Percentiles rank a stretch among this genome's conserved stretches.
Conservation (phyloP, 1,140 invertebrate genomes). For the Aphelenchoides besseyi region DNA sequence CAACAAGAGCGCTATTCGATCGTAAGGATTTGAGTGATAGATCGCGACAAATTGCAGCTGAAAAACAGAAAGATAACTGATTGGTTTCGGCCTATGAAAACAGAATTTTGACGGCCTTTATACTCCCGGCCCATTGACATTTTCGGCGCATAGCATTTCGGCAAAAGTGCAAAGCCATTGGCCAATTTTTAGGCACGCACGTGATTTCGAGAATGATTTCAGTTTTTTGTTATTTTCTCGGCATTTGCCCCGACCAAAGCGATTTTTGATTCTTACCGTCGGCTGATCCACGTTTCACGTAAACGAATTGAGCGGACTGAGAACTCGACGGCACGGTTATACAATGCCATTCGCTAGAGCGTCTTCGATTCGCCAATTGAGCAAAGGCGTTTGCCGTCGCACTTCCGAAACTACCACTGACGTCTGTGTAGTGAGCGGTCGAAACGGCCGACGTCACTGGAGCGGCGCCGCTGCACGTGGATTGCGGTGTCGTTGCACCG, state of each 20-base stretch:
- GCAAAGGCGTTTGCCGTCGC: neutral
- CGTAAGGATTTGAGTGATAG: conserved; percentile 44
- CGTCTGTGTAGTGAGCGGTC: too few relatives aligned
- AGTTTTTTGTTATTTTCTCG: too few relatives aligned
- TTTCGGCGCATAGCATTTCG: neutral
- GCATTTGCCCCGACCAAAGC: too few relatives aligned
- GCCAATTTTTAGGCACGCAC: neutral
- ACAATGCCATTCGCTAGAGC: conserved; percentile 61
- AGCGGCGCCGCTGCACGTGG: too few relatives aligned
- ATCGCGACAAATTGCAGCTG: conserved; percentile 47
- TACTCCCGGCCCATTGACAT: neutral
- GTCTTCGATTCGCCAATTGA: conserved; percentile 27
- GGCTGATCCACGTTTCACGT: conserved; percentile 61
- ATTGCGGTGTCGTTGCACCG: conserved; percentile 16
- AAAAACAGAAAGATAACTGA: conserved; percentile 17
- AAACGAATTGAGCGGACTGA: conserved; percentile 55
- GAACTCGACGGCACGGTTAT: conserved; percentile 58
- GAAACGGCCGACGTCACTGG: too few relatives aligned
- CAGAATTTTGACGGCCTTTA: conserved; percentile 8
- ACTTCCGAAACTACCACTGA: conserved; percentile 18
- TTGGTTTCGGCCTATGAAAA: neutral
- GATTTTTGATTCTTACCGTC: conserved; percentile 56
- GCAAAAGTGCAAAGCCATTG: neutral
- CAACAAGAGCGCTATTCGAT: conserved; percentile 49
- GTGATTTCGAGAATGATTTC: too few relatives aligned